These are phyloP conservation scores for Electrona antarctica DNA, from an alignment of 2,113 vertebrate species.

Conservation along the genomic window DNA sequence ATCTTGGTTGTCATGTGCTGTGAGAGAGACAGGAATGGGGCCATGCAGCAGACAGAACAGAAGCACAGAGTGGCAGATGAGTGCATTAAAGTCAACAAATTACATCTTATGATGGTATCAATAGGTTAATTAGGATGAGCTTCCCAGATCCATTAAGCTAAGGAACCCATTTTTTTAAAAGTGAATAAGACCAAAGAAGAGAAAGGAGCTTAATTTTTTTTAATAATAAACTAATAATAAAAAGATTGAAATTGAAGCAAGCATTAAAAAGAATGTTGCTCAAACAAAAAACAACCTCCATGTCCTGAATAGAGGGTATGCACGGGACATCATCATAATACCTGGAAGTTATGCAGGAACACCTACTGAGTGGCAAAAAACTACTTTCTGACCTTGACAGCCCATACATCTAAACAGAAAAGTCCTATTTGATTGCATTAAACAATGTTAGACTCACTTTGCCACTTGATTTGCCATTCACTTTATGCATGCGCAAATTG, in stretches of 20 bases:
- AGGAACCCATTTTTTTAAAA: slow-evolving; percentile 22
- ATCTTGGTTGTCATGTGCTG: slow-evolving; percentile 53
- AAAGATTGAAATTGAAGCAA: background rate
- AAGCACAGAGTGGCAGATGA: slow-evolving; percentile 28
- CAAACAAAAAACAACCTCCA: slow-evolving; percentile 78
- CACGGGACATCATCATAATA: no score
- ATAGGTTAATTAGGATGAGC: background rate
- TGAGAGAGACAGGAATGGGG: slow-evolving; percentile 45
- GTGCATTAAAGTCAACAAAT: slow-evolving; percentile 11
- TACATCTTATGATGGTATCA: slow-evolving; percentile 21
- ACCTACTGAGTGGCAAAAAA: no score
- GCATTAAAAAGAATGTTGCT: background rate
- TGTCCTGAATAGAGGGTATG: slow-evolving; percentile 68
- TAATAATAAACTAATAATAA: background rate
- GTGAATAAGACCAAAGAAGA: background rate
- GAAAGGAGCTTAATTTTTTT: background rate
- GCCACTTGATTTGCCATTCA: no score
- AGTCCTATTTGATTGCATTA: no score
- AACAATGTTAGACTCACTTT: no score
- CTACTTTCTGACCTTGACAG: no score
- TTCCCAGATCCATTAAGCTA: background rate
- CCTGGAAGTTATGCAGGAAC: no score
- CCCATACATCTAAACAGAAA: no score
- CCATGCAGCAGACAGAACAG: slow-evolving; percentile 34
- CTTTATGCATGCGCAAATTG: no score